Evolutionary conservation across 2,113 vertebrate genomes (phyloP).

Genomic region (Syrrhaptes paradoxus): DNA sequence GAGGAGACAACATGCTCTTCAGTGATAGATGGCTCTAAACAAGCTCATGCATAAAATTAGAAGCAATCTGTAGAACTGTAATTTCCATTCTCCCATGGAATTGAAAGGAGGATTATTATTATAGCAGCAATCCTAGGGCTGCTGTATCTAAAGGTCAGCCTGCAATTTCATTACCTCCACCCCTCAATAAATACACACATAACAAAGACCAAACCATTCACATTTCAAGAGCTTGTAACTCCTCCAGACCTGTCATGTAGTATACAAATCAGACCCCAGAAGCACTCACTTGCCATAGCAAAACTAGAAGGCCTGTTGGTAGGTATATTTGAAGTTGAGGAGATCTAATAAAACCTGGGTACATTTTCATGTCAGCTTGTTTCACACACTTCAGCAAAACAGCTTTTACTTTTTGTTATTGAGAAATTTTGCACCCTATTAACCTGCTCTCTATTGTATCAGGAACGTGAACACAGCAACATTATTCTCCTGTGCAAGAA

Average conservation of each 20-base stretch:
- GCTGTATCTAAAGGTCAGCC: conserved; percentile 30
- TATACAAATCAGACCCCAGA: conserved; percentile 13
- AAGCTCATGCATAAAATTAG: conserved; percentile 43
- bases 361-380: conserved; percentile 28
- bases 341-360: conserved; percentile 12
- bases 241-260: background rate
- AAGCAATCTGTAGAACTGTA: background rate
- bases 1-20: background rate
- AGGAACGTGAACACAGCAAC: background rate
- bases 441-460: conserved; percentile 8
- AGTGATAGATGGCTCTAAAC: background rate
- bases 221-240: conserved; percentile 45
- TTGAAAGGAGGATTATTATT: conserved; percentile 20
- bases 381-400: conserved; percentile 16
- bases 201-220: conserved; percentile 21
- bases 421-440: conserved; percentile 50
- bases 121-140: conserved; percentile 15
- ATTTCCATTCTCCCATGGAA: conserved; percentile 25
- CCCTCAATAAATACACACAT: background rate
- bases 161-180: conserved; percentile 25
- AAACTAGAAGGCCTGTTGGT: conserved; percentile 6
- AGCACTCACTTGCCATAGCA: background rate
- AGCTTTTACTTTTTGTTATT: conserved; percentile 14
- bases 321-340: background rate
- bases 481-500: background rate